Evolutionary conservation across 2,888 invertebrate genomes (phyloP).

Genomic region (Diaprepes abbreviatus): DNA sequence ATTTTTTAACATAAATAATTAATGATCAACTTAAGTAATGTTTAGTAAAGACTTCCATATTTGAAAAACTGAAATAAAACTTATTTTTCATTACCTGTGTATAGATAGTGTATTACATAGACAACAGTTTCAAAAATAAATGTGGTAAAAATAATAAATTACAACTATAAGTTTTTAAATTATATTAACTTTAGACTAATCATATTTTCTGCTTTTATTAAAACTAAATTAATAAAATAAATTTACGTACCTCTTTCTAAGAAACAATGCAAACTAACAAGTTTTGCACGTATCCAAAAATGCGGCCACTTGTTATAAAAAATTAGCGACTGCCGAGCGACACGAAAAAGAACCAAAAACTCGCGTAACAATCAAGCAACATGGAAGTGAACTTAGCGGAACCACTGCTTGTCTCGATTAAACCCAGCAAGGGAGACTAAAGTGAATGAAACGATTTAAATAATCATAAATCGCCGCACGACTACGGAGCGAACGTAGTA

Average conservation of each 20-base stretch:
- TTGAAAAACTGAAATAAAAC: no score
- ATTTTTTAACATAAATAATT: no score
- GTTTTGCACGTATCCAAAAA: slow-evolving; percentile 27
- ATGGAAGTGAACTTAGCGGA: slow-evolving; percentile 21
- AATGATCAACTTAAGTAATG: no score
- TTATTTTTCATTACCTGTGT: not conserved
- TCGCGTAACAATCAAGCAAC: slow-evolving; percentile 28
- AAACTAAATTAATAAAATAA: not conserved
- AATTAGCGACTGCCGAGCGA: not conserved
- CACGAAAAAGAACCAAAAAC: slow-evolving; percentile 21
- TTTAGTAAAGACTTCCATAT: no score
- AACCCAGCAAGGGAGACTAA: slow-evolving; percentile 31
- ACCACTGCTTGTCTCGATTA: slow-evolving; percentile 32
- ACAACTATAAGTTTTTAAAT: no score
- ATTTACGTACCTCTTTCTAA: not conserved
- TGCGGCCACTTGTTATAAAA: slow-evolving; percentile 21
- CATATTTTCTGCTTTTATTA: not conserved
- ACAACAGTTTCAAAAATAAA: not conserved
- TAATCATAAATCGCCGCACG: slow-evolving; percentile 31
- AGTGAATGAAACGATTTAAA: slow-evolving; percentile 41
- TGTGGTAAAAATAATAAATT: not conserved
- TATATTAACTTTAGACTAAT: no score
- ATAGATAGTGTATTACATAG: no score
- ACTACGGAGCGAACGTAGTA: slow-evolving; percentile 8
- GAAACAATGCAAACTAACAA: not conserved